phyloP scores from a whole-genome alignment of 2,888 invertebrate species.

The Apodemia duryi region DNA sequence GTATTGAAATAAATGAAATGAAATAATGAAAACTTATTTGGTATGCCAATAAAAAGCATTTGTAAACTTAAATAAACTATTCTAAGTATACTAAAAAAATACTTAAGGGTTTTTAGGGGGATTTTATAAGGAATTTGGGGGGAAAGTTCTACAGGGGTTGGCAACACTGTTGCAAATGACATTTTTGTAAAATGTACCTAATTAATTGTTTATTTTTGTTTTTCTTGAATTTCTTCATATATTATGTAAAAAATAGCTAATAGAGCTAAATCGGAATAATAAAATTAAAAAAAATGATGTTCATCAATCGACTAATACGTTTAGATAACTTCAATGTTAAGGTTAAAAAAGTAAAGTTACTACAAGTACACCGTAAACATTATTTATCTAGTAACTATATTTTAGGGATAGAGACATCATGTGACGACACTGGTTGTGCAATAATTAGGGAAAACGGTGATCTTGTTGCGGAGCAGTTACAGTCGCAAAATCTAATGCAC shows the following conservation, averaged over 20 bases:
- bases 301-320: background rate
- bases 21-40: no score
- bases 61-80: no score
- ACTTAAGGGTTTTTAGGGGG: no score
- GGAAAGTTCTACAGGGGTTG: no score
- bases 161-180: no score
- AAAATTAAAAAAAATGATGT: conserved; percentile 2
- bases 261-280: background rate
- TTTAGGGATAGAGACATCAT: conserved; percentile 98
- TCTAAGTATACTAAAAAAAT: no score
- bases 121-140: no score
- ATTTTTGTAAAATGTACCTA: no score
- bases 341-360: no score
- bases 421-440: conserved; percentile 98
- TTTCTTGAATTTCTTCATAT: background rate
- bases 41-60: no score
- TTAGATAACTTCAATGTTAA: background rate
- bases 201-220: no score
- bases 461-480: conserved; percentile 88
- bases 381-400: conserved; percentile 49
- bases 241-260: background rate
- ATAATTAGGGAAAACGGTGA: conserved; percentile 86
- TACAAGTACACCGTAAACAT: background rate
- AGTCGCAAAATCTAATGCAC: conserved; percentile 89
- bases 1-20: no score